Evolutionary conservation across 2,113 vertebrate species (phyloP), one percentile per base, ranked within the genome.

Genomic region (Progne subis): DNA sequence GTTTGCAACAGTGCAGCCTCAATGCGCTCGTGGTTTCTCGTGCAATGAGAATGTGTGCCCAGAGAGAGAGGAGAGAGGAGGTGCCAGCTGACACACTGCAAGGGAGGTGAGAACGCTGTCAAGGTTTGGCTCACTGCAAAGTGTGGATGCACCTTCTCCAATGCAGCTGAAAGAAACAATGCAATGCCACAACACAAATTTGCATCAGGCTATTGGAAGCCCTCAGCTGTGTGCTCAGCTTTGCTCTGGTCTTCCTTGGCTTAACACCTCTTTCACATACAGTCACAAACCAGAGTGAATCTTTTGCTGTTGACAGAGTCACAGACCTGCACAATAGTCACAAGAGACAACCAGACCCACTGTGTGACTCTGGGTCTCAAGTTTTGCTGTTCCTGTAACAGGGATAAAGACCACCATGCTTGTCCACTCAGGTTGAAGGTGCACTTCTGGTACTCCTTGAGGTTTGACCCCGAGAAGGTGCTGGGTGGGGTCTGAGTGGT

Each of bases 11-110:
- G 41, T 0, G 1, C 44, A 55, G 77, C 53, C 31, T 43, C 82
- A 47, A 8, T 0, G 4, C 0, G 1, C 52, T 53, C 29, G 18
- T 65, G 37, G 59, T 14, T 83, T 70, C 63, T 80, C 8, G 3
- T 80, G 67, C 63, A 78, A 65, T 32, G 49, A 70, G 53, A 86
- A 76, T 34, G 49, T 71, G 71, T 1, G 1, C 60, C 70, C 16
- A 49, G 74, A 55, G 15, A 80, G 14, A 18, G 26, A 50, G 32
- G 26, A 55, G 32, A 50, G 60, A 67, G 47, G 68, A 80, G 59
- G 70, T 55, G 41, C 34, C 44, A 70, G 85, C 52, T 56, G 85
- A 77, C 9, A 4, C 29, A 61, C 31, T 3, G 29, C 49, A 82
- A 57, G 50, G 55, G 49, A 92, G 76, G 57, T 32, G 76, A 77